Conservation (phyloP, 1,140 invertebrate species). For the Drosophila mayri region DNA sequence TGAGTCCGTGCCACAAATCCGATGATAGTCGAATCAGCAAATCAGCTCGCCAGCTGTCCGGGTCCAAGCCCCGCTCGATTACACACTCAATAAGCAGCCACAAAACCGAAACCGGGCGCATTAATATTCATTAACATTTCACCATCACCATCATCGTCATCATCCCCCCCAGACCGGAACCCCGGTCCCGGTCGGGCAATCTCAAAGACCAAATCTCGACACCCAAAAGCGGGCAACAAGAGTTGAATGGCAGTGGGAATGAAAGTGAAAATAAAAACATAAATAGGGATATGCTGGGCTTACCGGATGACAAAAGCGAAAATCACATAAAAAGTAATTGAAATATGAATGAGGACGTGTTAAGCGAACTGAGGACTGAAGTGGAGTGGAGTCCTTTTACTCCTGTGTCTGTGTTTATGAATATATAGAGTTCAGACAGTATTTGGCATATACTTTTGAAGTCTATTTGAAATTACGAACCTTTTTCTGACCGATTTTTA, state of each 20-base stretch:
- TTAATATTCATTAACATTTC: slow-evolving; percentile 83
- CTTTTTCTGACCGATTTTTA: neutral
- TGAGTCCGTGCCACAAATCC: slow-evolving; percentile 84
- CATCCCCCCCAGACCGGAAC: neutral
- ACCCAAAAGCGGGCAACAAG: slow-evolving; percentile 57
- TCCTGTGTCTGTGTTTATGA: slow-evolving; percentile 14
- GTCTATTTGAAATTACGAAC: neutral
- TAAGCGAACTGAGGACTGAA: slow-evolving; percentile 34
- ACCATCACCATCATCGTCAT: slow-evolving; percentile 32
- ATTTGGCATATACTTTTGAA: neutral
- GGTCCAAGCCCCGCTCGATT: slow-evolving; percentile 57
- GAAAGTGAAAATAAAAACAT: slow-evolving; percentile 82
- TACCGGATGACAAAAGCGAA: slow-evolving; percentile 75
- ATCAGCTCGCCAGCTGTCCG: slow-evolving; percentile 22
- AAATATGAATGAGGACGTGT: slow-evolving; percentile 80
- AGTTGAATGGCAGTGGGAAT: slow-evolving; percentile 66
- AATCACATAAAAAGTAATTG: slow-evolving; percentile 84
- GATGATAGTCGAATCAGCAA: slow-evolving; percentile 52
- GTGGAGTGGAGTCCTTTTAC: slow-evolving; percentile 2
- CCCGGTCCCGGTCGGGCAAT: slow-evolving; percentile 44
- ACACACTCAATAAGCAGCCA: slow-evolving; percentile 81
- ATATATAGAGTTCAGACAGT: neutral
- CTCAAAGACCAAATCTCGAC: slow-evolving; percentile 80
- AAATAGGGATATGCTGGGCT: slow-evolving; percentile 71
- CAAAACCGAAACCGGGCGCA: slow-evolving; percentile 61